phyloP scores from a whole-genome alignment of 2,113 vertebrate species.

The Brachionichthys hirsutus region DNA sequence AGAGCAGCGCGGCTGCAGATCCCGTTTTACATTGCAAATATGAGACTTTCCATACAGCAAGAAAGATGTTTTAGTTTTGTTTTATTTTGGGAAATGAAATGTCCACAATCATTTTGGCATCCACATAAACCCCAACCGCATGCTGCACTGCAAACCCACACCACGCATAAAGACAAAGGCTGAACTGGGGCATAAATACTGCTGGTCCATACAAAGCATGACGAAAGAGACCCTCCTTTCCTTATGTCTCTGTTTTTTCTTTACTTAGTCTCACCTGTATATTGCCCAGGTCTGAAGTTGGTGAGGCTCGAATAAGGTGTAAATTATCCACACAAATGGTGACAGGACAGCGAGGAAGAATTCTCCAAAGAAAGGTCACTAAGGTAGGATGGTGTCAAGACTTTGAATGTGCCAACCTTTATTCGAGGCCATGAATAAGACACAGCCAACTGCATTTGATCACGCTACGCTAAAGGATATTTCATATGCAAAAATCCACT shows the following conservation, averaged over 20 bases:
- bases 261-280: neutral
- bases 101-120: neutral
- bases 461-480: no score
- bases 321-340: slow-evolving; percentile 11
- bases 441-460: neutral
- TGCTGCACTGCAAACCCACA: slow-evolving; percentile 56
- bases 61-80: no score
- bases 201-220: neutral
- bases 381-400: slow-evolving; percentile 3
- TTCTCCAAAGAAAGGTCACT: neutral
- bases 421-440: slow-evolving; percentile 24
- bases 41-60: no score
- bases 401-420: neutral
- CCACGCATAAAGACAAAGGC: slow-evolving; percentile 30
- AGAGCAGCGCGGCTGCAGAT: slow-evolving; percentile 4
- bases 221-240: neutral
- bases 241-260: neutral
- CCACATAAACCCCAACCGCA: slow-evolving; percentile 25
- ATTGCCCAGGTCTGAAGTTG: slow-evolving; percentile 26
- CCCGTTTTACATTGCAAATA: neutral
- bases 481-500: no score
- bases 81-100: neutral
- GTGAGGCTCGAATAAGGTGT: neutral
- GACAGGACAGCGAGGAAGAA: neutral
- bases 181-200: slow-evolving; percentile 10